Conservation (phyloP, 2,113 vertebrate species). For the Crocuta crocuta region DNA sequence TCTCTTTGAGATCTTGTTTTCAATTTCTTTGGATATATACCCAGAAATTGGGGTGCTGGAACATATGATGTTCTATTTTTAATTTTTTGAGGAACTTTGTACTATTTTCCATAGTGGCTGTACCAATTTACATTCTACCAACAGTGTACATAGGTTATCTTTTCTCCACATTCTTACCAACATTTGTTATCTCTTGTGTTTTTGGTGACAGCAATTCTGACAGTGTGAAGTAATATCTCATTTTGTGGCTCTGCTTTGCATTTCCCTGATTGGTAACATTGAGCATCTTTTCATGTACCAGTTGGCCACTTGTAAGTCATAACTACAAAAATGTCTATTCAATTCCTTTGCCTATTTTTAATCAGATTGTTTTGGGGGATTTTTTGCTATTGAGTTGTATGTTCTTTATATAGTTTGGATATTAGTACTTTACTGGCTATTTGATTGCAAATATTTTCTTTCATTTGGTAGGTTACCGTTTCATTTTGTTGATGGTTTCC, state of each 20-base stretch:
- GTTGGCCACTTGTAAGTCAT: neutral
- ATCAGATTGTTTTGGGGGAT: neutral
- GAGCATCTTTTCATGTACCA: neutral
- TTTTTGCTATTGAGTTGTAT: neutral
- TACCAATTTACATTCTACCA: neutral
- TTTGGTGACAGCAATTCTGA: neutral
- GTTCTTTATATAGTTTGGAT: neutral
- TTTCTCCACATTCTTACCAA: neutral
- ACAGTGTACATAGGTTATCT: neutral
- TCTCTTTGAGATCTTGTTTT: neutral
- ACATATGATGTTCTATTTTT: neutral
- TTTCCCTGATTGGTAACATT: neutral
- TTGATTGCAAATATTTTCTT: neutral
- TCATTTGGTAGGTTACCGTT: too few relatives aligned
- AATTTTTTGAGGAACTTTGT: neutral
- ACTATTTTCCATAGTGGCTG: neutral
- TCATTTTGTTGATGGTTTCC: neutral
- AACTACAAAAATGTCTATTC: neutral
- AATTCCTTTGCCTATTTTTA: neutral
- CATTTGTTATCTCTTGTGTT: neutral
- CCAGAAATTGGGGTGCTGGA: neutral
- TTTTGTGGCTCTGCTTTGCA: neutral
- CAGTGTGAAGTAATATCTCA: neutral
- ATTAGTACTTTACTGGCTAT: neutral
- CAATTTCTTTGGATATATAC: neutral